Evolutionary conservation across 2,797 vertebrate genomes (phyloP).

Genomic region (Coregonus sp.): DNA sequence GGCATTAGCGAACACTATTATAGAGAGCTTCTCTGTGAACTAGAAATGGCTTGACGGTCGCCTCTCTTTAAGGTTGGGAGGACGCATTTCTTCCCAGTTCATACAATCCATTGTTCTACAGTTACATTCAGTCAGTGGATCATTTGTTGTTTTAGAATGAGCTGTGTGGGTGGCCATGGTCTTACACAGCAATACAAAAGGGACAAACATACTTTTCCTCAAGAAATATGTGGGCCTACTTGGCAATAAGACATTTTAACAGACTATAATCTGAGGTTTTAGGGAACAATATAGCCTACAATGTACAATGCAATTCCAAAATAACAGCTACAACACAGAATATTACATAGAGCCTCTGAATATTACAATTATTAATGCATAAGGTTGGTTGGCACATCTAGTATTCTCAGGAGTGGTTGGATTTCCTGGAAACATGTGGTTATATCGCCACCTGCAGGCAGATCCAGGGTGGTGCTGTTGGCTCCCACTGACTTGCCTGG

Average conservation of each 20-base stretch:
- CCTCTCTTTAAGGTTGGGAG: not conserved
- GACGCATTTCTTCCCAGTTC: not conserved
- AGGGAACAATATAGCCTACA: not conserved
- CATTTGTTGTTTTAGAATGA: not conserved
- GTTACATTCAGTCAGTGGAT: not conserved
- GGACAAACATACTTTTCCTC: not conserved
- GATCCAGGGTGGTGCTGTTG: not conserved
- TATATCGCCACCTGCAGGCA: not conserved
- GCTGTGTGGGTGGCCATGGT: not conserved
- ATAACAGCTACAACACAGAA: not conserved
- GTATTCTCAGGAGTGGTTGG: not conserved
- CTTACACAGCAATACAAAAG: not conserved
- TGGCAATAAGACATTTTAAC: not conserved
- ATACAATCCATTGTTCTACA: not conserved
- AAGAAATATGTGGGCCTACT: not conserved
- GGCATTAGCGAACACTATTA: not conserved
- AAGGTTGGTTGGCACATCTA: not conserved
- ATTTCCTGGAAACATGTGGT: not conserved
- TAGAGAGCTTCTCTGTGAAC: not conserved
- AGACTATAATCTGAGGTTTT: not conserved
- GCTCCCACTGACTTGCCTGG: not conserved
- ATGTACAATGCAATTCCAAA: not conserved
- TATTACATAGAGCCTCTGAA: not conserved
- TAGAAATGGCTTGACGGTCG: not conserved
- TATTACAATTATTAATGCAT: not conserved